Percentiles rank a stretch among this genome's conserved stretches.
These are phyloP conservation scores for Chaenogobius annularis DNA, from an alignment of 2,113 vertebrate species.

Conservation along the genomic window DNA sequence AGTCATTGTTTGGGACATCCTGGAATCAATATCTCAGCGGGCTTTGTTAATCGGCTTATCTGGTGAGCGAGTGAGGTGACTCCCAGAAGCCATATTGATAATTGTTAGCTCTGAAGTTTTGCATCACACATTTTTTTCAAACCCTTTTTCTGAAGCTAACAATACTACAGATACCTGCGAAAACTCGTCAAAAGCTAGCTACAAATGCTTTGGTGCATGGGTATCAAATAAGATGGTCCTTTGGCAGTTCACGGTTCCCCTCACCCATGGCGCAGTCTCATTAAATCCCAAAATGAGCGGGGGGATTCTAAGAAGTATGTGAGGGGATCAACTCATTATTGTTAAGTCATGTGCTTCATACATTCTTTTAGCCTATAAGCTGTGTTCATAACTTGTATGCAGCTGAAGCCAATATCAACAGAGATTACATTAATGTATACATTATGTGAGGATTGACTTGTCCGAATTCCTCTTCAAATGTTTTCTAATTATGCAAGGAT, in stretches of 20 bases:
- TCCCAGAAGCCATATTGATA: not conserved
- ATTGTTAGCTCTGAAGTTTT: not conserved
- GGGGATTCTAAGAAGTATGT: not conserved
- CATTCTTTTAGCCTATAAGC: not conserved
- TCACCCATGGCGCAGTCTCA: not conserved
- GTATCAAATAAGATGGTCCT: not conserved
- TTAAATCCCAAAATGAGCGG: not conserved
- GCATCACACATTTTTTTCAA: not conserved
- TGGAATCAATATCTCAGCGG: not conserved
- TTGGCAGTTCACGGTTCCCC: not conserved
- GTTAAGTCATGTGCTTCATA: not conserved
- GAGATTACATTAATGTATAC: not conserved
- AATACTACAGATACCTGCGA: not conserved
- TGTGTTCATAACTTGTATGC: not conserved
- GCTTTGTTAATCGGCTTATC: not conserved
- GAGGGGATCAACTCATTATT: not conserved
- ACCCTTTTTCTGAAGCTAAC: not conserved
- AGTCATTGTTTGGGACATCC: not conserved
- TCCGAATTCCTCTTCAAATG: not conserved
- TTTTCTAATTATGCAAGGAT: too few relatives aligned
- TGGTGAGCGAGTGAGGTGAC: not conserved
- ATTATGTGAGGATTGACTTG: not conserved
- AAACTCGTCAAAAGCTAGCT: not conserved
- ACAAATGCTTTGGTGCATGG: not conserved
- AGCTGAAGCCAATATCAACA: not conserved